Base-by-base conservation (phyloP, 2,797 vertebrate species). In the Tragelaphus oryx region DNA sequence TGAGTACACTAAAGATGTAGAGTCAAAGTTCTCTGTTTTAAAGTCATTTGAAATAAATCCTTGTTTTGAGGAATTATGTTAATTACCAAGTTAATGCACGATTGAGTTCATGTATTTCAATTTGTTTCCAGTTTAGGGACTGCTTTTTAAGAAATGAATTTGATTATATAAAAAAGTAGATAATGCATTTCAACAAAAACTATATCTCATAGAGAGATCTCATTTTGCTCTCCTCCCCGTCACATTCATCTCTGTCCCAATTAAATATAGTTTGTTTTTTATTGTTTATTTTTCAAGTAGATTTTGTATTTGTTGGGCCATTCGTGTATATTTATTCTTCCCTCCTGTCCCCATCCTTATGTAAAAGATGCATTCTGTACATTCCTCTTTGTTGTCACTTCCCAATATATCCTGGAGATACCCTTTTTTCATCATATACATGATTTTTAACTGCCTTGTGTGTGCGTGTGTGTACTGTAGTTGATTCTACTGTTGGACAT, bases 31-130 rank as follows among this genome's bases (percentile, higher is more conserved):
- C 20, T 74, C 30, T 68, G 28, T 92, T 89, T 9, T 76, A 62
- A 84, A 65, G 50, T 68, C 26, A 76, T 41, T 94, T 89, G 92
- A 84, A 46, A 78, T 92, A 84, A 75, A 79, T 87, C 91, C 16
- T 95, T 78, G 91, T 17, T 95, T 71, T 76, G 44, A 81, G 44
- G 60, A 93, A 85, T 83, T 89, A n/a, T 28, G 48, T 87, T 76
- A 60, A 54, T 87, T 76, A 68, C 13, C 30, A 85, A 85, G 30
- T 60, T 92, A 96, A 84, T 54, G 37, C 57, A 26, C 13, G 52
- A 17, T 80, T 76, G 60, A 6, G 28, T 91, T 89, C 5, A 16
- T 78, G 88, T 80, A 54, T 95, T 95, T 68, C 28, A 24, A 4
- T 87, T 90, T 87, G 59, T 91, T 85, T 90, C 74, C 68, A 33